These are phyloP conservation scores for Oscheius sp. DNA, from an alignment of 2,888 invertebrate species.

Conservation along the genomic window DNA sequence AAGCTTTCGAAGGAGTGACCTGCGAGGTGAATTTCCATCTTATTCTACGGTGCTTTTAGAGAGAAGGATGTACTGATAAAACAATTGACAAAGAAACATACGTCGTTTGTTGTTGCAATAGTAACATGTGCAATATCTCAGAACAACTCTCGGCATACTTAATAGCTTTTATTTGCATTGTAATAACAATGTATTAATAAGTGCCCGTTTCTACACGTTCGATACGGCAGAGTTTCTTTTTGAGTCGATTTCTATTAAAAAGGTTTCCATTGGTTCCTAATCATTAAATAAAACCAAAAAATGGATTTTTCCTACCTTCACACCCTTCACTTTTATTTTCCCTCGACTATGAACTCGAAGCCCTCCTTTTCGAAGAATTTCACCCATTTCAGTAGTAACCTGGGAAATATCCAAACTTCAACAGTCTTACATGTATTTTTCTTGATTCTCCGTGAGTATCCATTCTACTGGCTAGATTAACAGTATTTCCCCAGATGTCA, in stretches of 20 bases:
- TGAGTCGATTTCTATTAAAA: constrained; percentile 61
- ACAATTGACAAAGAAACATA: background rate
- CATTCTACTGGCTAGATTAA: constrained; percentile 96
- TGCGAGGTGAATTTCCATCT: background rate
- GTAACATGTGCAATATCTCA: background rate
- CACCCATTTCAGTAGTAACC: constrained; percentile 84
- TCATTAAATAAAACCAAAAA: constrained; percentile 17
- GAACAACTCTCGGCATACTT: background rate
- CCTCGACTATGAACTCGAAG: constrained; percentile 90
- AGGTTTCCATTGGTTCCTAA: constrained; percentile 66
- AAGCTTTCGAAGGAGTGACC: constrained; percentile 6
- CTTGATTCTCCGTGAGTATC: constrained; percentile 92
- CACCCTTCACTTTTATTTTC: constrained; percentile 89
- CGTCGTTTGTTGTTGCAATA: constrained; percentile 13
- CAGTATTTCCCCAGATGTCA: constrained; percentile 98
- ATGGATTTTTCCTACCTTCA: constrained; percentile 41
- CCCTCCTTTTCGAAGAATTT: constrained; percentile 84
- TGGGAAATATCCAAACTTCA: constrained; percentile 63
- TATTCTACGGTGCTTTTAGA: background rate
- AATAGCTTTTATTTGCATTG: background rate
- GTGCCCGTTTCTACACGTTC: constrained; percentile 29
- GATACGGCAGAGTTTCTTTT: constrained; percentile 59
- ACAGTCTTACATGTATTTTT: constrained; percentile 71
- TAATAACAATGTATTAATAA: constrained; percentile 6
- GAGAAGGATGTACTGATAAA: constrained; percentile 4